phyloP scores from a whole-genome alignment of 53 echinoderm and acorn worm genomes.

The Apostichopus leukothele region DNA sequence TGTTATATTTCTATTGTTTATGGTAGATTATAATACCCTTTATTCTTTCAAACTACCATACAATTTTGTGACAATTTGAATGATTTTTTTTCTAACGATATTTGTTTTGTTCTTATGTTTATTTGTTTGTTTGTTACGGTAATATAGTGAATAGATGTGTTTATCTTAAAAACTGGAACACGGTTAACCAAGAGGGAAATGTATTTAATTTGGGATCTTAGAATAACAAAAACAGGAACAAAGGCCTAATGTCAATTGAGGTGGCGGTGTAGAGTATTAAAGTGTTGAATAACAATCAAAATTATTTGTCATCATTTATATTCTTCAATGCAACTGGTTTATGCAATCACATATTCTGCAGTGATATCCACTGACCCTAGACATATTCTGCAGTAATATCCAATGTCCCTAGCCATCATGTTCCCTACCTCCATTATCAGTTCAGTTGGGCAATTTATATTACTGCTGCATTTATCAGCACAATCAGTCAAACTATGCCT shows the following conservation, averaged over 20 bases:
- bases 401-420: no score
- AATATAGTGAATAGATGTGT: conserved; percentile 37
- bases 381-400: no score
- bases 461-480: no score
- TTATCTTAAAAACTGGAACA: conserved; percentile 23
- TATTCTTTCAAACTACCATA: conserved; percentile 41
- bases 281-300: conserved; percentile 31
- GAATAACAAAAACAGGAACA: conserved; percentile 27
- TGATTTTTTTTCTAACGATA: conserved; percentile 22
- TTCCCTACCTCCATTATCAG: no score
- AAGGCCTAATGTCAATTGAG: conserved; percentile 48
- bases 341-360: no score
- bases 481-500: no score
- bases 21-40: conserved; percentile 35
- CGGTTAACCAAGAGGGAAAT: conserved; percentile 23
- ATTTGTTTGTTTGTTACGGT: conserved; percentile 24
- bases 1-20: background rate
- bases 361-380: no score
- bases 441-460: no score
- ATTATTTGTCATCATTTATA: no score
- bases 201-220: conserved; percentile 38
- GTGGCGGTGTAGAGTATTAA: conserved; percentile 49
- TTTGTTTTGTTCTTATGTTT: conserved; percentile 21
- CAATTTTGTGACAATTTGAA: conserved; percentile 29
- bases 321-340: no score